A percentile compares a stretch with the other conserved stretches of the same genome.
phyloP scores from a whole-genome alignment of 2,113 vertebrate genomes.

The Lophius piscatorius region DNA sequence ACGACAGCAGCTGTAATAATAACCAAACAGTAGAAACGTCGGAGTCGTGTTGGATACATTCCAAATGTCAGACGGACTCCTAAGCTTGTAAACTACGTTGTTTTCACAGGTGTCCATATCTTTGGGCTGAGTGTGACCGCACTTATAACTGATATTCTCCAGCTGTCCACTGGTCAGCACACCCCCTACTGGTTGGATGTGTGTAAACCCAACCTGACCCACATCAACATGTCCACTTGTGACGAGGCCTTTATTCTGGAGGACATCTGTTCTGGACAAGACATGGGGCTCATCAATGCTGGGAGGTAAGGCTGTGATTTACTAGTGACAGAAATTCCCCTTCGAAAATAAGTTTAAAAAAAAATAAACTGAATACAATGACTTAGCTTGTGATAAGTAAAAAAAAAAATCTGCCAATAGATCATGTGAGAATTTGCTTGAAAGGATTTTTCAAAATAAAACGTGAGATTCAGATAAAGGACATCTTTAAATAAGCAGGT shows the following conservation, averaged over 20 bases:
- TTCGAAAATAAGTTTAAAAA: too few relatives aligned
- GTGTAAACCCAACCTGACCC: conserved; percentile 96
- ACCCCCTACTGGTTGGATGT: conserved; percentile 96
- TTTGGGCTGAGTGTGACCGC: conserved; percentile 98
- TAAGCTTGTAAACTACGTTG: not conserved
- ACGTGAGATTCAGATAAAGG: too few relatives aligned
- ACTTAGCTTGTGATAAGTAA: too few relatives aligned
- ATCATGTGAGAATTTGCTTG: too few relatives aligned
- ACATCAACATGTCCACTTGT: conserved; percentile 90
- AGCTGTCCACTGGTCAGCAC: conserved; percentile 95
- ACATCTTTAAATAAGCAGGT: too few relatives aligned
- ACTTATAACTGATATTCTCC: conserved; percentile 95
- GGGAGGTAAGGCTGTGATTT: conserved; percentile 85
- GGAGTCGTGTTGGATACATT: too few relatives aligned
- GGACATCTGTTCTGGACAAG: conserved; percentile 95
- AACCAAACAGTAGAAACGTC: not conserved
- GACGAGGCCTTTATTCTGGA: conserved; percentile 95
- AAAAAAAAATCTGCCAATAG: too few relatives aligned
- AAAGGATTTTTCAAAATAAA: too few relatives aligned
- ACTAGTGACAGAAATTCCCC: not conserved
- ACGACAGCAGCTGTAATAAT: not conserved
- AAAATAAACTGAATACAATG: too few relatives aligned
- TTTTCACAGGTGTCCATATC: conserved; percentile 88
- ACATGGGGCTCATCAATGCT: conserved; percentile 88
- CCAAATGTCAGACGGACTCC: too few relatives aligned